Conservation (phyloP, 2,113 vertebrate genomes). For the Oceanites oceanicus region DNA sequence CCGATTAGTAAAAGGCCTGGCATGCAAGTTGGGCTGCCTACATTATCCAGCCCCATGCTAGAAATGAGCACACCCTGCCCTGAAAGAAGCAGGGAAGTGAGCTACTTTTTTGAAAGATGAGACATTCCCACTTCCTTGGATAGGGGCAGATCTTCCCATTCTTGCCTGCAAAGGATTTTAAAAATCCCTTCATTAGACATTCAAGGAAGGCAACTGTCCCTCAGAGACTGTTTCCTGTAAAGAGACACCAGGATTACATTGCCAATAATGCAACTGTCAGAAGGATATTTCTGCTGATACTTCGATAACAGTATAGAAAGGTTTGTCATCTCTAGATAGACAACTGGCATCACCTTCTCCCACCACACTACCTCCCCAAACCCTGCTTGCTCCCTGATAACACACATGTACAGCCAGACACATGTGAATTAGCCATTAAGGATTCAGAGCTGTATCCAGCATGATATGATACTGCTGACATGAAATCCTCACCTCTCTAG, state of each 20-base stretch:
- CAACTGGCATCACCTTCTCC: not conserved
- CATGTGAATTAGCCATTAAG: fast-evolving
- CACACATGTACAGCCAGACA: fast-evolving
- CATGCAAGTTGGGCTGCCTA: not conserved
- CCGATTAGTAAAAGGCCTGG: slow-evolving; percentile 24
- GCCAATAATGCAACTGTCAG: not conserved
- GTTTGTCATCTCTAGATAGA: not conserved
- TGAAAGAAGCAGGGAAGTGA: not conserved
- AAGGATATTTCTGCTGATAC: not conserved
- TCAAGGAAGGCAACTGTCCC: not conserved
- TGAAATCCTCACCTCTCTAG: fast-evolving
- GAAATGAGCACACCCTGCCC: not conserved
- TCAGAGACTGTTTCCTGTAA: not conserved
- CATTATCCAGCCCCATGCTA: not conserved
- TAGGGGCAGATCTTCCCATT: not conserved
- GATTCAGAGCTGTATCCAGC: not conserved
- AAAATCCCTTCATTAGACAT: not conserved
- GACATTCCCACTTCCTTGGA: not conserved
- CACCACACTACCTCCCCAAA: not conserved
- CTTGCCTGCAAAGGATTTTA: not conserved
- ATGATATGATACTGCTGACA: not conserved
- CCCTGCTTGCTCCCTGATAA: not conserved
- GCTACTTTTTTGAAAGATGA: not conserved
- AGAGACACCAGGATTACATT: not conserved
- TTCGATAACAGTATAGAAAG: fast-evolving